Percentiles rank a stretch among this genome's conserved stretches.
Conservation (phyloP, 1,140 invertebrate genomes). For the Pseudomyrmex pallidus region DNA sequence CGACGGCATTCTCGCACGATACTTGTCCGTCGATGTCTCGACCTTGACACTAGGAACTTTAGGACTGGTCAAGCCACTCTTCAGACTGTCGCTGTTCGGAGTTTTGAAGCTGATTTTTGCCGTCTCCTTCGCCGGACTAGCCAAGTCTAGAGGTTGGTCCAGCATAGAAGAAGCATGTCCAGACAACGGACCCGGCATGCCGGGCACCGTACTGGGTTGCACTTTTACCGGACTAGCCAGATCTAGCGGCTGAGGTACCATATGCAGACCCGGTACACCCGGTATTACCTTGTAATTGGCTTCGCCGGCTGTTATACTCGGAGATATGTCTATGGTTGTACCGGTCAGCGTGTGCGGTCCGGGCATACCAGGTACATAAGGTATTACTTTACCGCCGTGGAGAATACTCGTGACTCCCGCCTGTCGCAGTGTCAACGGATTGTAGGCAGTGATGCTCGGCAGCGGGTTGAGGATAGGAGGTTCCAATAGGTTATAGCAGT, state of each 20-base stretch:
- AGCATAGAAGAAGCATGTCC: conserved; percentile 38
- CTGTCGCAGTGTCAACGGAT: conserved; percentile 87
- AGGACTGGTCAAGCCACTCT: conserved; percentile 63
- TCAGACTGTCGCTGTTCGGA: conserved; percentile 56
- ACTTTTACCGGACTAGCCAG: conserved; percentile 79
- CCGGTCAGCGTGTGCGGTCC: conserved; percentile 88
- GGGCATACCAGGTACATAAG: conserved; percentile 94
- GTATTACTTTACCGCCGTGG: conserved; percentile 90
- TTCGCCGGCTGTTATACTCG: conserved; percentile 68
- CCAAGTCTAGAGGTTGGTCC: conserved; percentile 76
- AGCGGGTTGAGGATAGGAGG: conserved; percentile 82
- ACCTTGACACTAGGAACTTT: conserved; percentile 71
- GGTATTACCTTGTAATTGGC: conserved; percentile 79
- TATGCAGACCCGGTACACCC: conserved; percentile 76
- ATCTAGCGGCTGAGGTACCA: conserved; percentile 80
- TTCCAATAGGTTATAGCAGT: conserved; percentile 77
- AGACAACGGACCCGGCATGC: conserved; percentile 64
- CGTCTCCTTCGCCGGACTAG: conserved; percentile 76
- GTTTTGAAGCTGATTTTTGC: conserved; percentile 69
- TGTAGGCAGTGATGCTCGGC: conserved; percentile 89
- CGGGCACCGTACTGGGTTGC: conserved; percentile 60
- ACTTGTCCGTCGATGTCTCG: conserved; percentile 66
- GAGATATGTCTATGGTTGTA: conserved; percentile 81
- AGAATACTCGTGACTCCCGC: conserved; percentile 80
- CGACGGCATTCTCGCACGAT: conserved; percentile 29